phyloP scores from a whole-genome alignment of 2,888 invertebrate species.

The Tinea semifulvella region DNA sequence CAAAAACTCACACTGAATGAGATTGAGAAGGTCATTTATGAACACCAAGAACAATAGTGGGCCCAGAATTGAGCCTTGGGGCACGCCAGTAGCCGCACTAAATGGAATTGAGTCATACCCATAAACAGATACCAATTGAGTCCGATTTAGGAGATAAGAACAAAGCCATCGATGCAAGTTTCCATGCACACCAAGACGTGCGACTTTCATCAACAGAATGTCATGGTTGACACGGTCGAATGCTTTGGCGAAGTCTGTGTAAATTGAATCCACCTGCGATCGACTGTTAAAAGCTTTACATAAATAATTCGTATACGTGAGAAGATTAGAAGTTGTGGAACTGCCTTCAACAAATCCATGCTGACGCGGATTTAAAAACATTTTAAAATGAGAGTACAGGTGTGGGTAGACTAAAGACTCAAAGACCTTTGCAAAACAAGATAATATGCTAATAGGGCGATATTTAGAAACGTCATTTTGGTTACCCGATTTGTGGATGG shows the following conservation, averaged over 20 bases:
- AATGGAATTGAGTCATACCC: constrained; percentile 12
- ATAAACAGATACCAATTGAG: constrained; percentile 10
- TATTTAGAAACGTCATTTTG: constrained; percentile 15
- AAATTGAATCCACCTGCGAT: constrained; percentile 10
- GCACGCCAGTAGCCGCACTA: constrained; percentile 1
- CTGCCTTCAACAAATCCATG: constrained; percentile 11
- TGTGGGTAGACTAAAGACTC: constrained; percentile 10
- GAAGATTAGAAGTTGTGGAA: constrained; percentile 12
- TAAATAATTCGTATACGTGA: neutral
- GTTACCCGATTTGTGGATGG: constrained; percentile 19
- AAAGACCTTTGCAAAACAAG: constrained; percentile 17
- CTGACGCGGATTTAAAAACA: neutral
- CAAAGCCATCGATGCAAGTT: constrained; percentile 9
- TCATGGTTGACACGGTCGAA: constrained; percentile 11
- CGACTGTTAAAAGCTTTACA: neutral
- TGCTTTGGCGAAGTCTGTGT: constrained; percentile 15
- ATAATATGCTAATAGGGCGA: constrained; percentile 15
- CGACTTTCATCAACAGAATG: neutral
- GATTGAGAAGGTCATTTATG: constrained; percentile 9
- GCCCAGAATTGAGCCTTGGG: constrained; percentile 13
- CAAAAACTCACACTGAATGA: neutral
- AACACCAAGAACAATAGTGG: constrained; percentile 8
- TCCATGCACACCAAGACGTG: constrained; percentile 10
- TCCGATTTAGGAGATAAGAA: constrained; percentile 7
- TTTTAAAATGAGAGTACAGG: neutral